A percentile compares a stretch with the other conserved stretches of the same genome.
phyloP scores from a whole-genome alignment of 2,113 vertebrate genomes.

The Cottus gobio region DNA sequence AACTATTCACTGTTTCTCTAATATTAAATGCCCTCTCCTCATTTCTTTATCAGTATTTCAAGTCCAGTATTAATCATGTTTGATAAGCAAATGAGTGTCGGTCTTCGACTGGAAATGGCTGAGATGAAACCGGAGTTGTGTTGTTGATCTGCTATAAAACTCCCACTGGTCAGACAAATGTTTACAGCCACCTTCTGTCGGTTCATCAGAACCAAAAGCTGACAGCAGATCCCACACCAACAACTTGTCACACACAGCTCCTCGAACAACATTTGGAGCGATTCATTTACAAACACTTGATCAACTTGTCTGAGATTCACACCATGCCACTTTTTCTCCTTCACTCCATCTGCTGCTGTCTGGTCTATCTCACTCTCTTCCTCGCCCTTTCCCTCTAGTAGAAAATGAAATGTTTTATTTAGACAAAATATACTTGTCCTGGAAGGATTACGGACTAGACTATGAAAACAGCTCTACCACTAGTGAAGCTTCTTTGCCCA shows the following conservation, averaged over 20 bases:
- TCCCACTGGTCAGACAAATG: conserved; percentile 33
- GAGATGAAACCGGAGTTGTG: conserved; percentile 13
- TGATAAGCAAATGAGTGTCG: too few relatives aligned
- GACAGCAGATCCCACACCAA: conserved; percentile 10
- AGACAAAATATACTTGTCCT: too few relatives aligned
- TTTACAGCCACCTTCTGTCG: conserved; percentile 3
- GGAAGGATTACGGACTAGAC: not conserved
- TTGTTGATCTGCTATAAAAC: conserved; percentile 23
- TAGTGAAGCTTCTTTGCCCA: not conserved
- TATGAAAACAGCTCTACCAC: not conserved
- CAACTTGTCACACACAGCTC: too few relatives aligned
- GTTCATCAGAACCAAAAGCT: not conserved
- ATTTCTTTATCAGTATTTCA: not conserved
- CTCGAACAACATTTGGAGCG: conserved; percentile 1
- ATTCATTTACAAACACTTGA: conserved; percentile 1
- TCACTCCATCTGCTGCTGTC: not conserved
- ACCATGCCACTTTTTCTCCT: not conserved
- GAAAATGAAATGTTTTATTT: too few relatives aligned
- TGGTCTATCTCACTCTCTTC: not conserved
- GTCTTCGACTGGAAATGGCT: conserved; percentile 8
- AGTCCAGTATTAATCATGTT: not conserved
- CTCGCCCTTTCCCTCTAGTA: not conserved
- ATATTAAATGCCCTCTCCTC: not conserved
- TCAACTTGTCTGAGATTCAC: conserved; percentile 11
- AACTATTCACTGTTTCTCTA: not conserved